A percentile compares a stretch with the other conserved stretches of the same genome.
Evolutionary conservation across 2,797 vertebrate genomes (phyloP).

Genomic region (Rhinoraja longicauda): DNA sequence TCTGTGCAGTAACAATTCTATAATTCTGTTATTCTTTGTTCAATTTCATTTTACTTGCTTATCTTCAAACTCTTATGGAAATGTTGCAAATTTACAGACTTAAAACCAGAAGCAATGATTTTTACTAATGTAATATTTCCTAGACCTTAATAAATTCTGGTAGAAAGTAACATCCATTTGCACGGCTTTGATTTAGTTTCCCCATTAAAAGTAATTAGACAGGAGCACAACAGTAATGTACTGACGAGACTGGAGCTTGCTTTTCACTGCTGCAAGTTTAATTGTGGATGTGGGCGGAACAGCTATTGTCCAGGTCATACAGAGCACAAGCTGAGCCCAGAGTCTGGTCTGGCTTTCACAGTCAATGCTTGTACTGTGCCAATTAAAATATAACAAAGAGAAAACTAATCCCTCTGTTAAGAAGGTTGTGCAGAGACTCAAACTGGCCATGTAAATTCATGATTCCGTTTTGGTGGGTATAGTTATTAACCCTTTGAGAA

Average conservation of each 20-base stretch:
- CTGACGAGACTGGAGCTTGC: constrained; percentile 17
- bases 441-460: not conserved
- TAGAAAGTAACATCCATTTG: constrained; percentile 5
- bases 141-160: not conserved
- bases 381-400: constrained; percentile 35
- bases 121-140: not conserved
- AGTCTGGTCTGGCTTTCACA: constrained; percentile 30
- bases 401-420: constrained; percentile 32
- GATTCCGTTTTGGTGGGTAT: not conserved
- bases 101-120: not conserved
- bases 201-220: constrained; percentile 33
- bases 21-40: not conserved
- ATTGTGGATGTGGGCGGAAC: constrained; percentile 17
- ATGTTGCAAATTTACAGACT: not conserved
- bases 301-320: constrained; percentile 32
- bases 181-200: not conserved
- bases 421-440: not conserved
- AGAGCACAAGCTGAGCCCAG: constrained; percentile 31
- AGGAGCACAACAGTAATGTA: not conserved
- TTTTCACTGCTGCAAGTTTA: constrained; percentile 31
- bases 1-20: too few relatives aligned
- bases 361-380: constrained; percentile 19
- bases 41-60: not conserved
- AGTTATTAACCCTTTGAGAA: constrained; percentile 2
- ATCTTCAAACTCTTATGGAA: not conserved